These are phyloP conservation scores for Poecilobothrus nobilitatus DNA, from an alignment of 2,888 invertebrate species.

Conservation along the genomic window DNA sequence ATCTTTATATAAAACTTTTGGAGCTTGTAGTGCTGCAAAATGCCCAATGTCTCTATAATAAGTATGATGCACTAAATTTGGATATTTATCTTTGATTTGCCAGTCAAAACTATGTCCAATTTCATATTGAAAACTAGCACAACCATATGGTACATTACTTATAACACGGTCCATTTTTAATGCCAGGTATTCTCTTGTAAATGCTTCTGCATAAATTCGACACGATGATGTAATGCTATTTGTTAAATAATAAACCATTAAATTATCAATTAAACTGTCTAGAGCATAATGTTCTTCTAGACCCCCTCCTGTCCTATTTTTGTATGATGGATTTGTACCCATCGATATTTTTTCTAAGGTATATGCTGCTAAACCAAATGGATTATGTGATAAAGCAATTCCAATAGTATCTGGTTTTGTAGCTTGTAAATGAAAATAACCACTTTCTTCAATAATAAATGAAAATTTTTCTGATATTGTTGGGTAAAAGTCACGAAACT, in stretches of 20 bases:
- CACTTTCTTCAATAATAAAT: constrained; percentile 44
- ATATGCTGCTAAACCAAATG: constrained; percentile 79
- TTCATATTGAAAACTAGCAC: constrained; percentile 67
- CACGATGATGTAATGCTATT: constrained; percentile 62
- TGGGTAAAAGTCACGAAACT: constrained; percentile 46
- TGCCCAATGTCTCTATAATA: constrained; percentile 68
- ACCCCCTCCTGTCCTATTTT: constrained; percentile 54
- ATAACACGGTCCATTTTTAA: constrained; percentile 48
- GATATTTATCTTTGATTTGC: constrained; percentile 52
- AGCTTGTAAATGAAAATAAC: constrained; percentile 68
- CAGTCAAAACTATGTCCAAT: constrained; percentile 52
- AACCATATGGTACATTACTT: constrained; percentile 61
- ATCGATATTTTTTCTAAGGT: constrained; percentile 79
- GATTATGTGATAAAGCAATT: constrained; percentile 43
- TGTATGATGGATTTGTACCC: constrained; percentile 54
- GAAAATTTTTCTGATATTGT: constrained; percentile 37
- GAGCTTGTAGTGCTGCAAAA: constrained; percentile 75
- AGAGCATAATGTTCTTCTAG: constrained; percentile 49
- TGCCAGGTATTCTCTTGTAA: constrained; percentile 28
- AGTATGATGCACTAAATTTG: constrained; percentile 59
- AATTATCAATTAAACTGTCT: constrained; percentile 55
- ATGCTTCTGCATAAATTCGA: constrained; percentile 59
- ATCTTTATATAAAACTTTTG: constrained; percentile 61
- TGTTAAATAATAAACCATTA: constrained; percentile 73
- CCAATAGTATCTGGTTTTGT: constrained; percentile 86